Evolutionary conservation across 1,140 invertebrate genomes (phyloP), one percentile per base, ranked within the genome.

Genomic region (Galendromus occidentalis): DNA sequence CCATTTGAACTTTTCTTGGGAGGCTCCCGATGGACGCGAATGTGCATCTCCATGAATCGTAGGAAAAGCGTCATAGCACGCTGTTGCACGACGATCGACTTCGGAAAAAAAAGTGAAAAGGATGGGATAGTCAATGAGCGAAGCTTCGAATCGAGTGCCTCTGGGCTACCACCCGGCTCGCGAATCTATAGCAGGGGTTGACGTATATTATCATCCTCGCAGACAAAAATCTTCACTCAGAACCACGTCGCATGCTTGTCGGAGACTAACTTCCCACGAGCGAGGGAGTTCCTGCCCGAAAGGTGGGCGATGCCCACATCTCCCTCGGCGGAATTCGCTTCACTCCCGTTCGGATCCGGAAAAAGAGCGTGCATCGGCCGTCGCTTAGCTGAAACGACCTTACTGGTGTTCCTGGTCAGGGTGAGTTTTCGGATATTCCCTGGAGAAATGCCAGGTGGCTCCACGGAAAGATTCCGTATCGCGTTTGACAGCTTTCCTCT

Each of bases 161-260:
- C n/a, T n/a, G 42, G 12, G 18, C 42, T 44, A 12, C 42, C n/a
- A n/a, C n/a, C n/a, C n/a, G n/a, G n/a, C n/a, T n/a, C n/a, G n/a
- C n/a, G n/a, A n/a, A n/a, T n/a, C n/a, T n/a, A n/a, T n/a, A n/a
- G n/a, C n/a, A n/a, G n/a, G n/a, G n/a, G n/a, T n/a, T n/a, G n/a
- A n/a, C 42, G 12, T 44, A 18, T 12, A 18, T n/a, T 44, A 44
- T 44, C 12, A 12, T 44, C n/a, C 42, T 44, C 42, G 42, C 51
- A 59, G 51, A 59, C 51, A 2, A 59, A 59, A 33, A 59, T 59
- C 2, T 59, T 59, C 51, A 59, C 51, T 33, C 51, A 59, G 22
- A 59, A 59, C 20, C 51, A 59, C 51, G 51, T 59, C 14, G 51
- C 51, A 25, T 59, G 25, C 14, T 29, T 59, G 51, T 12, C n/a